Evolutionary conservation across 1,140 invertebrate species (phyloP), one percentile per base, ranked within the genome.

Genomic region (Macrocentrus cingulum): DNA sequence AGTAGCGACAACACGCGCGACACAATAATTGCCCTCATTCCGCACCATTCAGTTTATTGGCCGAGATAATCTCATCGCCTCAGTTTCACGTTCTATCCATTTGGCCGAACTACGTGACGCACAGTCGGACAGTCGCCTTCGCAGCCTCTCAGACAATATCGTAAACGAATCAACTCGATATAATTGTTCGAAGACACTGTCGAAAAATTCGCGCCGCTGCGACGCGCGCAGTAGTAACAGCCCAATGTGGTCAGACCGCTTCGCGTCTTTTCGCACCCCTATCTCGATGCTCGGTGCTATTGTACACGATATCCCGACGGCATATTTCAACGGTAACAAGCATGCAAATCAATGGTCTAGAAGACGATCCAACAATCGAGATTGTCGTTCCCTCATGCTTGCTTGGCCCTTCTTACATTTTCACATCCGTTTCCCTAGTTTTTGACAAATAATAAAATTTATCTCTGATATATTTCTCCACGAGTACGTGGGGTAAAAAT

Each of bases 21-120:
- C 63, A 65, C 65, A 64, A 75, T 76, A 76, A 76, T 76, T 75
- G 68, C 71, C 74, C 70, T 76, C 65, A 72, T 76, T 76, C 66
- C 67, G 62, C 69, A 67, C 70, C 60, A 74, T 70, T 72, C 72
- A 56, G 60, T 72, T 72, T 74, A 74, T 74, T 74, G 67, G 66
- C 59, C 60, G 56, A 72, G 67, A 75, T 75, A 74, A 75, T 75
- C 71, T 72, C 67, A 69, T 75, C 71, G 66, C 67, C 66, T 66
- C 62, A 66, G 46, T 71, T 72, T 45, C 67, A 71, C 68, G 68
- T 71, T 62, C 68, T 61, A 66, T 68, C 69, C 70, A 74, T 72
- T 74, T 68, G 64, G 55, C 60, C 64, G 45, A 64, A 15, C 56
- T 75, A 74, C 71, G 71, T 71, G 72, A 73, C 63, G 58, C 53